Base-by-base conservation (phyloP, 2,113 vertebrate species). In the Prochilodus magdalenae region DNA sequence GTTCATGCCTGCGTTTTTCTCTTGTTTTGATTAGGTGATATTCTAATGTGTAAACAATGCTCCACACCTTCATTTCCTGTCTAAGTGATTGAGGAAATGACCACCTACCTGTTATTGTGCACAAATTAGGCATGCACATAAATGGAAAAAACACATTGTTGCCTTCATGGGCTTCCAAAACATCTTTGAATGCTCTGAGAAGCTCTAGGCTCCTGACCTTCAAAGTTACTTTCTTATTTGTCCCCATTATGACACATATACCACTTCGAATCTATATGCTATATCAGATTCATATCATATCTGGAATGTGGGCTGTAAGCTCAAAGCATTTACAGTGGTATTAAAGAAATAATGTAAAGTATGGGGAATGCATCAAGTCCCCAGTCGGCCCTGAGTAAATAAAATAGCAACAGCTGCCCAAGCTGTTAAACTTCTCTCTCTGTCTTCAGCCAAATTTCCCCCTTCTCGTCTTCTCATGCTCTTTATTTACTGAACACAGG, bases 11-110 rank as follows among this genome's bases (percentile, higher is more conserved):
- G 71, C 85, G 49, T 85, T 77, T 80, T 85, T 83, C 4, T 83
- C 84, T 88, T 89, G 88, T 90, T 91, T 79, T 87, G 87, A 90
- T 85, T 79, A 89, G 81, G 80, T 33, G 80, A 90, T 90, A 88
- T 75, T 85, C 55, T 83, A 77, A 86, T 86, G 74, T 88, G 87
- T 88, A 73, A 85, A 77, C 66, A 78, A 87, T 84, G 86, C 83
- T 81, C 90, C 84, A 85, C 89, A 91, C 87, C 90, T 92, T 92
- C 86, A 92, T 93, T 92, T 93, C 92, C 93, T 92, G 92, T 91
- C 84, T 88, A 91, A 90, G 86, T 90, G 89, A 92, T 91, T 88
- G 87, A 93, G 93, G 92, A 92, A 92, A 90, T 91, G 86, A 83
- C 90, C 90, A 92, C 91, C 92, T 91, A 92, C 87, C 83, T 87